Evolutionary conservation across 1,140 invertebrate genomes (phyloP).

Genomic region (Lineus longissimus): DNA sequence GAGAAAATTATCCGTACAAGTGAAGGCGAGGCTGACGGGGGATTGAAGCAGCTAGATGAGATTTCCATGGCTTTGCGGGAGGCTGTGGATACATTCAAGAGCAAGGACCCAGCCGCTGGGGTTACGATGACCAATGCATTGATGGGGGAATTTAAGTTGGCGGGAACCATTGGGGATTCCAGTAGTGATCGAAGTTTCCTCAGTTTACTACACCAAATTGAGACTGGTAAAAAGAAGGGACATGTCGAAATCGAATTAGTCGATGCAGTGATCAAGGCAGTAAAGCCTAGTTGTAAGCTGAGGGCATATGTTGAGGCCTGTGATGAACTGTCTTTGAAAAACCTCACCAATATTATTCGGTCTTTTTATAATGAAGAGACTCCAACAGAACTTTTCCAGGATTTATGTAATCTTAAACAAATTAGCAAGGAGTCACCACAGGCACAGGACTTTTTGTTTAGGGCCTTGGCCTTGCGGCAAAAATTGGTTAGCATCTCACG

Average conservation of each 20-base stretch:
- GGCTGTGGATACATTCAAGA: too few relatives aligned
- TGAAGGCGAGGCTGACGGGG: too few relatives aligned
- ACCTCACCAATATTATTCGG: conserved; percentile 7
- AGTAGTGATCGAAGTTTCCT: conserved; percentile 1
- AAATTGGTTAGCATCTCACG: conserved; percentile 11
- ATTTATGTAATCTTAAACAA: conserved; percentile 12
- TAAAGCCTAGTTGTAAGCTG: background rate
- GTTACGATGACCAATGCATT: too few relatives aligned
- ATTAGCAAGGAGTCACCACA: background rate
- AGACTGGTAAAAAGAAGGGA: conserved; percentile 10
- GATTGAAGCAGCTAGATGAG: too few relatives aligned
- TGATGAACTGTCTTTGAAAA: conserved; percentile 1
- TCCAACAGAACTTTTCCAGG: conserved; percentile 7
- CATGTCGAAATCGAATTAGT: conserved; percentile 10
- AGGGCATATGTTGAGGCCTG: conserved; percentile 14
- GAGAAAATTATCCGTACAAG: too few relatives aligned
- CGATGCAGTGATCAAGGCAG: conserved; percentile 1
- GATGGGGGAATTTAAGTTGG: conserved; percentile 9
- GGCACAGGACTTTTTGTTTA: background rate
- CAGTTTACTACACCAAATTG: conserved; percentile 13
- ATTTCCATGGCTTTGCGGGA: too few relatives aligned
- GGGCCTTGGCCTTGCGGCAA: conserved; percentile 6
- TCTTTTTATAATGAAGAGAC: conserved; percentile 16
- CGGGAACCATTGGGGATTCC: conserved; percentile 10
- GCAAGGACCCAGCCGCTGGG: too few relatives aligned